phyloP scores from a whole-genome alignment of 2,888 invertebrate species.

The Plebejus melissa region DNA sequence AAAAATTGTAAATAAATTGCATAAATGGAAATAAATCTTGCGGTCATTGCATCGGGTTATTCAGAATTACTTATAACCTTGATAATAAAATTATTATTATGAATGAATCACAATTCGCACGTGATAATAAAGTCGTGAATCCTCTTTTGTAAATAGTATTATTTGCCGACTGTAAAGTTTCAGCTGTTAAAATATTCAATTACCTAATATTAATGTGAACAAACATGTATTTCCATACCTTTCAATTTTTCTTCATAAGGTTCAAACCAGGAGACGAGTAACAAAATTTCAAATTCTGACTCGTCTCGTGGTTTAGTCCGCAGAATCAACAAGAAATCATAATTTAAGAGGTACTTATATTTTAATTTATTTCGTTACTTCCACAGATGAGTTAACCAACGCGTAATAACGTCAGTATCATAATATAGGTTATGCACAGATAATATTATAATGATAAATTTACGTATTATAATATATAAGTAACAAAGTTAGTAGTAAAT shows the following conservation, averaged over 20 bases:
- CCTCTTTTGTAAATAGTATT: conserved; percentile 18
- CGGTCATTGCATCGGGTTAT: neutral
- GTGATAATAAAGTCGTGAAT: conserved; percentile 5
- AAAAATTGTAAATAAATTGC: conserved; percentile 23
- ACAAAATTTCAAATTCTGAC: neutral
- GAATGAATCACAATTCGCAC: conserved; percentile 6
- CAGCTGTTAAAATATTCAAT: neutral
- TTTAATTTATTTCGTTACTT: neutral
- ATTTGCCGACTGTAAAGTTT: neutral
- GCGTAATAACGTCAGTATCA: neutral
- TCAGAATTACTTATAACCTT: neutral
- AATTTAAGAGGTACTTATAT: neutral
- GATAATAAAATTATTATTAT: conserved; percentile 5
- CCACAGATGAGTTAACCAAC: neutral
- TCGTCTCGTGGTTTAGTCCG: neutral
- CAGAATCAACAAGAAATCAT: neutral
- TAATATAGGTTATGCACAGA: neutral
- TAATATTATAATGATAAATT: neutral
- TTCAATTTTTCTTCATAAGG: neutral
- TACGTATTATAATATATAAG: neutral
- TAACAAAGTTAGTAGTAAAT: neutral
- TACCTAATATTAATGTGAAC: conserved; percentile 1
- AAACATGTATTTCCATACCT: neutral
- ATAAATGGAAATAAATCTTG: conserved; percentile 1
- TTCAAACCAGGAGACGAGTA: neutral